Conservation (phyloP, 2,113 vertebrate species). For the Brachypodius melanocephalos region DNA sequence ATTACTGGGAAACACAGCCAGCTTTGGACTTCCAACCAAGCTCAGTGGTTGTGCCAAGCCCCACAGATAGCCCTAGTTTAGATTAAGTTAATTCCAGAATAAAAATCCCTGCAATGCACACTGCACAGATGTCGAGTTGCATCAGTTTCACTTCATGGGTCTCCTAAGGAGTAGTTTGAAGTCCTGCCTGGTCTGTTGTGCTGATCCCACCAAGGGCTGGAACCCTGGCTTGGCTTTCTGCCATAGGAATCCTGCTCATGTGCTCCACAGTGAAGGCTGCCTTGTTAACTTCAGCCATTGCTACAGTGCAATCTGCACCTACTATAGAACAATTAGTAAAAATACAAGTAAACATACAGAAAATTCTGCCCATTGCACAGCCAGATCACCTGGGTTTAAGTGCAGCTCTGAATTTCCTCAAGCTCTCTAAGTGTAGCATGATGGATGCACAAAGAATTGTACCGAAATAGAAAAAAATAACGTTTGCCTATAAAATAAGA, state of each 20-base stretch:
- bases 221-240: background rate
- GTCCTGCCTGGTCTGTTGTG: background rate
- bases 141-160: background rate
- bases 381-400: background rate
- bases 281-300: background rate
- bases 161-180: background rate
- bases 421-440: background rate
- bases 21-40: background rate
- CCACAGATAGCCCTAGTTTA: background rate
- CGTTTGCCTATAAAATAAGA: slow-evolving; percentile 9
- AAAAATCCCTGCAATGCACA: background rate
- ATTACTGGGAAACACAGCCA: background rate
- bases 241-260: accelerated
- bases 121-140: background rate
- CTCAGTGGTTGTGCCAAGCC: background rate
- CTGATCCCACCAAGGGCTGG: background rate
- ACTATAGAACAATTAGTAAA: background rate
- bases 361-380: background rate
- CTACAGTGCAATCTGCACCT: background rate
- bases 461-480: background rate
- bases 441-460: background rate
- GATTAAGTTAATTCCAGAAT: background rate
- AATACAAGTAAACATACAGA: background rate
- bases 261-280: background rate
- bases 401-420: background rate